A percentile compares a stretch with the other conserved stretches of the same genome.
Evolutionary conservation across 2,888 invertebrate species (phyloP).

Genomic region (Frankliniella fusca): DNA sequence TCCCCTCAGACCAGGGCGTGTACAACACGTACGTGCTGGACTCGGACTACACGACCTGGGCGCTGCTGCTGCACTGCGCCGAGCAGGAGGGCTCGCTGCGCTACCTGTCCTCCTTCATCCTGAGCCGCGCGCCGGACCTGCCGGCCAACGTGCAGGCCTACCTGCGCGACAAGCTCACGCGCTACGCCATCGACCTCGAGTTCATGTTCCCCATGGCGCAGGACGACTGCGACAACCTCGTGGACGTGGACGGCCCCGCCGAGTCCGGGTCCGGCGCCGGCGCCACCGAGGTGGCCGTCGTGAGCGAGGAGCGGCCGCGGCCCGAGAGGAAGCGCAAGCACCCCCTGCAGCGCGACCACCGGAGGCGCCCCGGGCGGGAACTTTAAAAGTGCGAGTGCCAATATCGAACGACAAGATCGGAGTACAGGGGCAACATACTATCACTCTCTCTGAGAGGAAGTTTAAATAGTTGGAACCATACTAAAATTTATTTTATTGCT

Average conservation of each 20-base stretch:
- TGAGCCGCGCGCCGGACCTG: slow-evolving; percentile 60
- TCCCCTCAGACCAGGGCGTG: slow-evolving; percentile 67
- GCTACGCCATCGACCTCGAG: slow-evolving; percentile 76
- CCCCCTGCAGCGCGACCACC: neutral
- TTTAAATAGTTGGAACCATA: no score
- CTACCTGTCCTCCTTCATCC: slow-evolving; percentile 76
- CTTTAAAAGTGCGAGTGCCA: no score
- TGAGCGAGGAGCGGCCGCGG: neutral
- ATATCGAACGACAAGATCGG: no score
- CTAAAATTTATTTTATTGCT: no score
- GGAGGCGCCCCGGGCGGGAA: neutral
- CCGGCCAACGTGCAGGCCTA: slow-evolving; percentile 66
- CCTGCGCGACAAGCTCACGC: slow-evolving; percentile 69
- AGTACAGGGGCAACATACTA: no score
- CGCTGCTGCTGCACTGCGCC: slow-evolving; percentile 77
- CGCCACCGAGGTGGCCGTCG: no score
- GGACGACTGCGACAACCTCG: slow-evolving; percentile 54
- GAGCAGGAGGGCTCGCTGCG: slow-evolving; percentile 73
- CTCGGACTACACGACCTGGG: slow-evolving; percentile 79
- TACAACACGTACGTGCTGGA: slow-evolving; percentile 85
- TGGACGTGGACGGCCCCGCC: neutral
- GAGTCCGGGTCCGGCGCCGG: neutral
- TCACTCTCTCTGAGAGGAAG: no score
- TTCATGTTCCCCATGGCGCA: slow-evolving; percentile 82
- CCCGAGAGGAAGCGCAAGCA: neutral